phyloP scores from a whole-genome alignment of 2,797 vertebrate genomes.

The Cetoscarus ocellatus region DNA sequence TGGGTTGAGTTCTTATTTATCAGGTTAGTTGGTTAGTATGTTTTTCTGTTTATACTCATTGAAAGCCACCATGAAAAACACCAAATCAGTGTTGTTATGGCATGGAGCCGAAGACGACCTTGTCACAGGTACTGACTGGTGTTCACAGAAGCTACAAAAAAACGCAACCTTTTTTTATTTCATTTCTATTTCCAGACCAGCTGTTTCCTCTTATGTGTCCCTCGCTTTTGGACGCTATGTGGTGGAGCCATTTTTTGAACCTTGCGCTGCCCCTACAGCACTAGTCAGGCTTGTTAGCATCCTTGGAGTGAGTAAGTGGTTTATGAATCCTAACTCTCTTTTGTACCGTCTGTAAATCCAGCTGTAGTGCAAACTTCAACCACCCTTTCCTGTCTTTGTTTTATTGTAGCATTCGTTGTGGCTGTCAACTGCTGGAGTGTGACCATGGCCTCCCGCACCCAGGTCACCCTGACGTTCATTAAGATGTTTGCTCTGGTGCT shows the following conservation, averaged over 20 bases:
- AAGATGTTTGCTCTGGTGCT: slow-evolving; percentile 85
- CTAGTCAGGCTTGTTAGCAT: slow-evolving; percentile 86
- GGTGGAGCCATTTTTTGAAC: slow-evolving; percentile 88
- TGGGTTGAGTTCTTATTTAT: slow-evolving; percentile 90
- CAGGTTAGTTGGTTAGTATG: slow-evolving; percentile 72
- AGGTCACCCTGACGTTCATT: slow-evolving; percentile 81
- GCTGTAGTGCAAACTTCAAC: not conserved
- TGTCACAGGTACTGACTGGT: too few species aligned
- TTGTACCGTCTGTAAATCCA: not conserved
- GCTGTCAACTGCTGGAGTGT: slow-evolving; percentile 89
- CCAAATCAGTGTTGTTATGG: not conserved
- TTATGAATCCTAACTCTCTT: not conserved
- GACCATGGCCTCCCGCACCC: slow-evolving; percentile 81
- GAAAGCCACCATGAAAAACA: too few species aligned
- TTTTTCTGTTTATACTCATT: not conserved
- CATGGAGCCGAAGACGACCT: too few species aligned
- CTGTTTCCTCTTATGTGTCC: slow-evolving; percentile 85
- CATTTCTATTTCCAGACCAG: slow-evolving; percentile 89
- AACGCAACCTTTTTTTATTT: too few species aligned
- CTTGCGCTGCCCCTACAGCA: slow-evolving; percentile 82
- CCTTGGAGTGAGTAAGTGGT: slow-evolving; percentile 88
- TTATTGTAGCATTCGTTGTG: slow-evolving; percentile 78
- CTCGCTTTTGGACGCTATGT: slow-evolving; percentile 91
- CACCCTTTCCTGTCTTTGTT: not conserved
- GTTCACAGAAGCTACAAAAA: not conserved